Evolutionary conservation across 2,888 invertebrate species (phyloP), one percentile per base, ranked within the genome.

Genomic region (Tribolium freemani): DNA sequence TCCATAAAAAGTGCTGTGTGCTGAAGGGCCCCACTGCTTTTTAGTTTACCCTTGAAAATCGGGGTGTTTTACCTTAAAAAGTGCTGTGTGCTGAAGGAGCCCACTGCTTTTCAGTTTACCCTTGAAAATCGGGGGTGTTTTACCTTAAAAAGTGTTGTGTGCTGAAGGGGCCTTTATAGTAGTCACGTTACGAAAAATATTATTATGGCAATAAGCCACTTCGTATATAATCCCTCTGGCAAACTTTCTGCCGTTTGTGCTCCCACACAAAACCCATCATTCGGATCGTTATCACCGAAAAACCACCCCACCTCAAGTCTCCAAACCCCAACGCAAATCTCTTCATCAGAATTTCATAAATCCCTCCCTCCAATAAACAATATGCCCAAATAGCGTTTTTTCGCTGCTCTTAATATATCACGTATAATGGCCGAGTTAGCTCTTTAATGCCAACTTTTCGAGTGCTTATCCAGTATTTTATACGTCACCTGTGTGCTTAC

Each of bases 321-420:
- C 31, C 20, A 30, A n/a, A 20, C 16, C 5, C 50, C 13, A 13
- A 63, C 31, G 63, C 51, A 63, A 63, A 63, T 63, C 26, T 48
- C 46, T 26, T 21, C 26, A 60, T 46, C 60, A 60, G 20, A 58
- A 58, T 44, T 1, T 16, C 60, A 60, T 60, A 60, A 60, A 60
- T 60, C 30, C 11, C 60, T 5, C 38, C 44, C 57, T 11, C 16
- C 57, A 44, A 44, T 58, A 58, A 58, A 45, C 57, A 58, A 54
- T 30, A 30, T 30, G 13, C n/a, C 21, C 54, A 54, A 30, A 54
- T 30, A 54, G 1, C 54, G 54, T 5, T 26, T 54, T 30, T 54
- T n/a, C 48, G 3, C 4, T 13, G 3, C 48, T 48, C 48, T 2
- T 48, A 16, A 16, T 16, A 48, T 3, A 48, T 48, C 16, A 13